phyloP scores from a whole-genome alignment of 2,113 vertebrate species.

The Ptilonorhynchus violaceus region DNA sequence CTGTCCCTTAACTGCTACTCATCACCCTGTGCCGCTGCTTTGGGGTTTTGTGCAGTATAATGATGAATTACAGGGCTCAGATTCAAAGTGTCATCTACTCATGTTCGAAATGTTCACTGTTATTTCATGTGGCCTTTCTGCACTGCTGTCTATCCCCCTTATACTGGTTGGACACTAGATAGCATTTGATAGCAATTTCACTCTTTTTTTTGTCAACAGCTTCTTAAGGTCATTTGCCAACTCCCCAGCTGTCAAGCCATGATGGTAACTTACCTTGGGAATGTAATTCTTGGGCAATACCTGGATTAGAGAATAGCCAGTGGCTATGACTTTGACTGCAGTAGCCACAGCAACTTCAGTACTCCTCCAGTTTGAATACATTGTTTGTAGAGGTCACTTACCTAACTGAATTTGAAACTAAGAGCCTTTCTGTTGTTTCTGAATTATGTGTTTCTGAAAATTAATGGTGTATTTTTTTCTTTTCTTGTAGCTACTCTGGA shows the following conservation, averaged over 20 bases:
- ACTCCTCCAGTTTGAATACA: neutral
- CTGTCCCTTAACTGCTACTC: neutral
- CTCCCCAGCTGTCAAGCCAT: neutral
- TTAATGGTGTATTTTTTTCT: neutral
- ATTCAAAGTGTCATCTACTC: neutral
- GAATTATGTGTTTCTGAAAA: constrained; percentile 10
- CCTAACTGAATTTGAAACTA: neutral
- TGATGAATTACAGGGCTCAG: neutral
- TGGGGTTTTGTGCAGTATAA: neutral
- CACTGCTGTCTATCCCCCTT: neutral
- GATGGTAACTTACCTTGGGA: neutral
- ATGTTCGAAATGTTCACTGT: neutral
- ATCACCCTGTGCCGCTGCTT: neutral
- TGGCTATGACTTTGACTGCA: neutral
- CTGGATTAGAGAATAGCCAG: neutral
- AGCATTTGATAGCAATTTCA: neutral
- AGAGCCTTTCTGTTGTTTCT: neutral
- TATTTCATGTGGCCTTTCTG: neutral
- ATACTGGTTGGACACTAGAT: neutral
- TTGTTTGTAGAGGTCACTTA: neutral
- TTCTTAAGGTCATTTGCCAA: neutral
- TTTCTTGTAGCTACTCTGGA: constrained; percentile 9
- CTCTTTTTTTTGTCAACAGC: neutral
- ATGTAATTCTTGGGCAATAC: neutral
- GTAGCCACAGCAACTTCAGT: neutral